Base-by-base conservation (phyloP, 2,797 vertebrate species). In the Lepilemur ruficaudatus region DNA sequence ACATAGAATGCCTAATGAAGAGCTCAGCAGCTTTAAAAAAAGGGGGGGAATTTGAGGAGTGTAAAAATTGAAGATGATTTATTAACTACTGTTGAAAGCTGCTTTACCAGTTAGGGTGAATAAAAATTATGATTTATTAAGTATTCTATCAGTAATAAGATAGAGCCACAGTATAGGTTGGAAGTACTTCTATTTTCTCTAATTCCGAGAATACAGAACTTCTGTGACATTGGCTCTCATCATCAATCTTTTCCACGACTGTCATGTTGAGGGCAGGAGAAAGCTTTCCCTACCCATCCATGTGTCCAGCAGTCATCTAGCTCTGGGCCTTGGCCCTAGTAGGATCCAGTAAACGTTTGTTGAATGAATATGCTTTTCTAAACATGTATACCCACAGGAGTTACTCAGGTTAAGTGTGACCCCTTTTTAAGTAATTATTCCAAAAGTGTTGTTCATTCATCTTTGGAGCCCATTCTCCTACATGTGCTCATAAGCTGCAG, bases 61-160 rank as follows among this genome's bases (percentile, higher is more conserved):
- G 65, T 76, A 81, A 81, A 92, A 91, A 84, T 80, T 93, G 70
- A 92, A 95, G 85, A 70, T 89, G 95, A 90, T 92, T 92, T 97
- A 97, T 96, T 96, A 96, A 94, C 80, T 96, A n/a, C 81, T 79
- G 9, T 82, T 86, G 80, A 97, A 96, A 97, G 80, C 65, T 89
- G 80, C 72, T 83, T 89, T 94, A 89, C 86, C 67, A 82, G 88
- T 94, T 72, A 80, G 69, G 83, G 87, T 70, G 89, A 96, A 81
- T 95, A 96, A 94, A 93, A 97, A 97, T 93, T 78, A 80, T 61
- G 50, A 96, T 96, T 95, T 95, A 78, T 95, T 93, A 90, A 87
- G 48, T 92, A 61, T 93, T 86, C 52, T 70, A 2, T 91, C 67
- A 85, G 50, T 93, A 87, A 55, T 95, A 93, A 95, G 48, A 89